Evolutionary conservation across 2,797 vertebrate species (phyloP), one percentile per base, ranked within the genome.

Genomic region (Gadopsis bispinosus): DNA sequence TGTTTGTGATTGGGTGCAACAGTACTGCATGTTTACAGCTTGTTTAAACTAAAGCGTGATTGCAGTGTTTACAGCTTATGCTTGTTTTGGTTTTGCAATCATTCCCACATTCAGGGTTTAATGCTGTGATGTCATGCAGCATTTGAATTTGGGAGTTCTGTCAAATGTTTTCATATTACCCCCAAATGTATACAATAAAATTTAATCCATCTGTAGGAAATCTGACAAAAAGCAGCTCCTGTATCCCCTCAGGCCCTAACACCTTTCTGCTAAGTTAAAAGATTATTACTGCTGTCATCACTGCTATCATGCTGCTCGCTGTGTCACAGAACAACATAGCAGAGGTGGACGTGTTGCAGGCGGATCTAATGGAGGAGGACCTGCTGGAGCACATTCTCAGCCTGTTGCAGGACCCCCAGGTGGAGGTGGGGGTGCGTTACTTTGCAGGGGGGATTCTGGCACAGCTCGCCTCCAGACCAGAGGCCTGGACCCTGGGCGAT

Each of bases 381-480:
- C 96, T 99, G 51, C 93, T 98, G 93, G 96, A 97, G 77, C 96
- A 98, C 90, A 93, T 98, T 88, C 95, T 97, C 78, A 93, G 90
- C 61, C 91, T 99, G 60, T 61, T 99, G 83, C 95, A 96, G 88
- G 96, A 96, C 43, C 86, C 95, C 37, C 93, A 96, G 81, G 93
- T 97, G 69, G 96, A 97, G 84, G 95, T 98, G 53, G 89, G 83
- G 17, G 91, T 95, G 80, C 96, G 97, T 66, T 99, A 98, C 93
- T 99, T 99, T 78, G 97, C 98, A 9, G 98, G 97, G 43, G 97
- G 97, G 62, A 96, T 98, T 81, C 96, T 99, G 74, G 97, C 98
- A 17, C 97, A 99, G 5, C 94, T 99, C 53, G 92, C 96, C 80
- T 98, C 97, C 79, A 95, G 96, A 76, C 95, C 96, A 69, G 93